Evolutionary conservation across 2,797 vertebrate species (phyloP).

Genomic region (Nyctalus aviator): DNA sequence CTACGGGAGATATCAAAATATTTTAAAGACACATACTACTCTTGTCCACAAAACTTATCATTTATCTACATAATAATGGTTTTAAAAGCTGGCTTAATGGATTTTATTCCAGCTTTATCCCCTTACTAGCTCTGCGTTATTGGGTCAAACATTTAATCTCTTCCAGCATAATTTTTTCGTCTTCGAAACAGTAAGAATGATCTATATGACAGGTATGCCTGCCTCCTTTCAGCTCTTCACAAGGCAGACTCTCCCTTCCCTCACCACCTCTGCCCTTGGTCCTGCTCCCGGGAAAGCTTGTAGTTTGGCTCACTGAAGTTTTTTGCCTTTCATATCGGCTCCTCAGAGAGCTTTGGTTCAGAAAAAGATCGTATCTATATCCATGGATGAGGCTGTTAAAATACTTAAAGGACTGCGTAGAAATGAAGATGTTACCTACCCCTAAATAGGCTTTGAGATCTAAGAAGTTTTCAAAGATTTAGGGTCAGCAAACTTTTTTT

Average conservation of each 20-base stretch:
- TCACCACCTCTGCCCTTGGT: not conserved
- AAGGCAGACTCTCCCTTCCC: not conserved
- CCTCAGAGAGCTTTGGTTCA: conserved; percentile 30
- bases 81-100: not conserved
- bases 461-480: not conserved
- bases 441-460: not conserved
- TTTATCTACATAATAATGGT: conserved; percentile 4
- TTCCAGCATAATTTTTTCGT: not conserved
- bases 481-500: not conserved
- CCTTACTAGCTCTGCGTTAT: not conserved
- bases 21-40: not conserved
- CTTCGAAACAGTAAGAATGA: not conserved
- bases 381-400: not conserved
- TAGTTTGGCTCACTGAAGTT: not conserved
- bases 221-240: not conserved
- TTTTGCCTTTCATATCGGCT: not conserved
- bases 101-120: not conserved
- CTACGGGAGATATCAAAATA: not conserved
- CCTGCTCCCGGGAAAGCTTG: not conserved
- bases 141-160: conserved; percentile 12
- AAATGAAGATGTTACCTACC: not conserved
- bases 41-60: conserved; percentile 1
- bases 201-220: not conserved
- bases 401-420: not conserved
- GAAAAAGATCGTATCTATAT: not conserved